These are phyloP conservation scores for Caenorhabditis elegans DNA, from an alignment of 1,140 invertebrate genomes.

Conservation along the genomic window DNA sequence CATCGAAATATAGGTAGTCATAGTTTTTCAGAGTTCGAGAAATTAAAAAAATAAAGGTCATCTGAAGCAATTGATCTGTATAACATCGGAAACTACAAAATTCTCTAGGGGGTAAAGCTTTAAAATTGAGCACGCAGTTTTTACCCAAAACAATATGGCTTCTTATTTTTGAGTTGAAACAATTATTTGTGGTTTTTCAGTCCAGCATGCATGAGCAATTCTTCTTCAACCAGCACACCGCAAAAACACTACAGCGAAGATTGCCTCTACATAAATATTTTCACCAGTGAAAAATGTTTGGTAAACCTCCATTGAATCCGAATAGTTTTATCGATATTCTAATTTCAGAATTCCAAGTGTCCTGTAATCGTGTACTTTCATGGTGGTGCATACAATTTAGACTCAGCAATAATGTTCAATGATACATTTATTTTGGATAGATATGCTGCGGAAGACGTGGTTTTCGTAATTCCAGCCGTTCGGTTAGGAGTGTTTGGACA, in stretches of 20 bases:
- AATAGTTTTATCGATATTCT: too few relatives aligned
- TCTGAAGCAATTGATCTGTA: too few relatives aligned
- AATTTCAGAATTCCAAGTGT: not conserved
- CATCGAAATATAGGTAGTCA: not conserved
- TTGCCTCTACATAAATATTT: slow-evolving; percentile 17
- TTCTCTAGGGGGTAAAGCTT: too few relatives aligned
- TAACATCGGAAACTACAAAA: too few relatives aligned
- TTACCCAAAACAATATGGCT: not conserved
- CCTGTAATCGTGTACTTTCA: not conserved
- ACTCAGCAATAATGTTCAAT: not conserved
- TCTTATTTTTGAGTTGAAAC: too few relatives aligned
- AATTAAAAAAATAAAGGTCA: too few relatives aligned
- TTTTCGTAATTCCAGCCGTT: not conserved
- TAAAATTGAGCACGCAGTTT: too few relatives aligned
- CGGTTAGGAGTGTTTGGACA: slow-evolving; percentile 4
- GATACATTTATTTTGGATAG: not conserved
- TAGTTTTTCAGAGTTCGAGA: too few relatives aligned
- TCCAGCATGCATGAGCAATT: not conserved
- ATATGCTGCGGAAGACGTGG: not conserved
- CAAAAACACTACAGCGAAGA: not conserved
- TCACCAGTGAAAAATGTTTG: not conserved
- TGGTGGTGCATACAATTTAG: not conserved
- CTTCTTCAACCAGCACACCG: not conserved
- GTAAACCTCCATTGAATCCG: too few relatives aligned
- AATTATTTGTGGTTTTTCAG: not conserved